Evolutionary conservation across 2,888 invertebrate genomes (phyloP).

Genomic region (Proisotoma minuta): DNA sequence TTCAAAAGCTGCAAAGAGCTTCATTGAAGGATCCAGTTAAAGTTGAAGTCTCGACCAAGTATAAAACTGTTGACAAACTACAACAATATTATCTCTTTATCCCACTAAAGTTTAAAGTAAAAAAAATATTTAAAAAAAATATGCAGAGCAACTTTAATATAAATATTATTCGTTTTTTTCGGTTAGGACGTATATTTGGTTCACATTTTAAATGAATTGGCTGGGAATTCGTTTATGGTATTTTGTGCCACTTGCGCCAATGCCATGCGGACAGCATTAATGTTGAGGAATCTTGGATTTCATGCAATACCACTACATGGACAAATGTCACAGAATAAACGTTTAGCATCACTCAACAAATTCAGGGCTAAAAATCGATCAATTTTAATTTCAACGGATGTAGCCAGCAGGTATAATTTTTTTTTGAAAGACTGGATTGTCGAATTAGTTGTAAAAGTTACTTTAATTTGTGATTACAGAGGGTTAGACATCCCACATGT

Average conservation of each 20-base stretch:
- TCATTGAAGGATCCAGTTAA: slow-evolving; percentile 90
- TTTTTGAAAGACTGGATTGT: too few species aligned
- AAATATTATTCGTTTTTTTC: slow-evolving; percentile 29
- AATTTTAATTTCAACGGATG: slow-evolving; percentile 95
- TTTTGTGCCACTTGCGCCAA: slow-evolving; percentile 94
- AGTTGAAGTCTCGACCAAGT: slow-evolving; percentile 91
- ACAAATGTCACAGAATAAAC: slow-evolving; percentile 96
- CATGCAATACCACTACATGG: slow-evolving; percentile 97
- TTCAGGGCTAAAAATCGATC: slow-evolving; percentile 91
- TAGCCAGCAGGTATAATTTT: slow-evolving; percentile 77
- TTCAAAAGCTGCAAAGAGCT: slow-evolving; percentile 92
- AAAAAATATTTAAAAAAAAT: neutral
- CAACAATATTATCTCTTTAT: slow-evolving; percentile 92
- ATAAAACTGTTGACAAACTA: slow-evolving; percentile 95
- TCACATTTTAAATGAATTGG: slow-evolving; percentile 87
- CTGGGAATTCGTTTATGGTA: slow-evolving; percentile 94
- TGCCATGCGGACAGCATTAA: slow-evolving; percentile 79
- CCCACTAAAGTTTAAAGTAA: slow-evolving; percentile 89
- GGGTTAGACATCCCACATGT: slow-evolving; percentile 98
- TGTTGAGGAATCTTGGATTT: slow-evolving; percentile 84
- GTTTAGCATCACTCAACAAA: slow-evolving; percentile 90
- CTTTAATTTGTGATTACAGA: slow-evolving; percentile 56
- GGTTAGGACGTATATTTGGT: slow-evolving; percentile 89
- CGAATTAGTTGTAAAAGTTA: too few species aligned
- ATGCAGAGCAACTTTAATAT: neutral